Evolutionary conservation across 2,797 vertebrate species (phyloP).

Genomic region (Callimico goeldii): DNA sequence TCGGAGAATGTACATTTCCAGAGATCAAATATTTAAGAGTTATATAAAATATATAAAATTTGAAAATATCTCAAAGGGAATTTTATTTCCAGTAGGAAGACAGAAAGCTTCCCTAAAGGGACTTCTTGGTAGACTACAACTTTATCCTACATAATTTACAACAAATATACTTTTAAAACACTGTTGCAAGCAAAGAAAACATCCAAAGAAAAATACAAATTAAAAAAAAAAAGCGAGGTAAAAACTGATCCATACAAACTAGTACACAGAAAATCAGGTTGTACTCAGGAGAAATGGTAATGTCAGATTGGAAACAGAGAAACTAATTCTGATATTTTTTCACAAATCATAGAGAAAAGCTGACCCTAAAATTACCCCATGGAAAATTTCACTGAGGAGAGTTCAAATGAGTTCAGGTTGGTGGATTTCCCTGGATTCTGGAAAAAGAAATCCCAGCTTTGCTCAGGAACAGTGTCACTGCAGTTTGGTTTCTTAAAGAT

Average conservation of each 20-base stretch:
- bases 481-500: background rate
- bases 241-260: background rate
- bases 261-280: background rate
- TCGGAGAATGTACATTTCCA: conserved; percentile 4
- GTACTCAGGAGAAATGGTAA: background rate
- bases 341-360: background rate
- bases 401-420: background rate
- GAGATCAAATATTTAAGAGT: conserved; percentile 63
- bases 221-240: background rate
- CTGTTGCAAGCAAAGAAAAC: conserved; percentile 20
- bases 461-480: background rate
- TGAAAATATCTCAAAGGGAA: conserved; percentile 41
- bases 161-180: conserved; percentile 34
- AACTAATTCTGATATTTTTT: background rate
- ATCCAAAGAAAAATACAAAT: conserved; percentile 46
- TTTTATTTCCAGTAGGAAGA: background rate
- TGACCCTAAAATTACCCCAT: too few species aligned
- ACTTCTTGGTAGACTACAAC: conserved; percentile 5
- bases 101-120: background rate
- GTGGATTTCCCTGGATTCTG: background rate
- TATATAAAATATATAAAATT: conserved; percentile 53
- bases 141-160: conserved; percentile 58
- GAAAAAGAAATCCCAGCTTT: background rate
- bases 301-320: background rate
- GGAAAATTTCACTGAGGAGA: background rate